Percentiles rank a stretch among this genome's conserved stretches.
These are phyloP conservation scores for Pleuronectes platessa DNA, from an alignment of 2,113 vertebrate species.

Conservation along the genomic window DNA sequence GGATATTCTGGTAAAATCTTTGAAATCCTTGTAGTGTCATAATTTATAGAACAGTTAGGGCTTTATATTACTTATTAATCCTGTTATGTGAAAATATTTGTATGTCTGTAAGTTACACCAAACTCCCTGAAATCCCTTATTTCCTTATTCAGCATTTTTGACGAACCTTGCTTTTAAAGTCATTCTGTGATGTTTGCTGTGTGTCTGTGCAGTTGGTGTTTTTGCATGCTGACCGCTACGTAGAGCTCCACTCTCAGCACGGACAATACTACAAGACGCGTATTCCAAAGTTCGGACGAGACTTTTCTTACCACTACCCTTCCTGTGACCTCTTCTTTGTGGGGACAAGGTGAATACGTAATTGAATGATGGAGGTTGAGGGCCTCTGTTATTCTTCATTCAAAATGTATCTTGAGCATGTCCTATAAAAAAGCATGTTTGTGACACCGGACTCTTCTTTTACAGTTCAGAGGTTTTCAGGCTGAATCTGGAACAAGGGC, in stretches of 20 bases:
- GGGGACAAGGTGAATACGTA: slow-evolving; percentile 87
- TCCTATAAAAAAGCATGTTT: not conserved
- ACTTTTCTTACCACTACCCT: slow-evolving; percentile 95
- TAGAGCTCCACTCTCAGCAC: slow-evolving; percentile 96
- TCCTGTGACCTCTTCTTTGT: slow-evolving; percentile 98
- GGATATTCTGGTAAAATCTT: too few relatives aligned
- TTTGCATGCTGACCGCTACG: slow-evolving; percentile 89
- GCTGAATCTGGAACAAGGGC: slow-evolving; percentile 95
- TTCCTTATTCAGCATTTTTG: not conserved
- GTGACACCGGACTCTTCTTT: not conserved
- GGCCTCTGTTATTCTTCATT: not conserved
- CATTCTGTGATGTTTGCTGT: not conserved
- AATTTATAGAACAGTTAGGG: not conserved
- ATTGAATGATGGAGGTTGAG: not conserved
- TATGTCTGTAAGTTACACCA: not conserved
- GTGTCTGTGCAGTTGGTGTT: slow-evolving; percentile 88
- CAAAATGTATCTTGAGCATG: not conserved
- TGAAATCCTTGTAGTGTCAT: not conserved
- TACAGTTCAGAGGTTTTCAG: slow-evolving; percentile 93
- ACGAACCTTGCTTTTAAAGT: not conserved
- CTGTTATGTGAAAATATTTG: not conserved
- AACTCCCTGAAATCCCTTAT: not conserved
- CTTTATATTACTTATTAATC: not conserved
- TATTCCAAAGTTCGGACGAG: slow-evolving; percentile 96
- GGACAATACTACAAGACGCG: slow-evolving; percentile 96